A percentile compares a stretch with the other conserved stretches of the same genome.
These are phyloP conservation scores for Podilymbus podiceps DNA, from an alignment of 2,113 vertebrate genomes.

Conservation along the genomic window DNA sequence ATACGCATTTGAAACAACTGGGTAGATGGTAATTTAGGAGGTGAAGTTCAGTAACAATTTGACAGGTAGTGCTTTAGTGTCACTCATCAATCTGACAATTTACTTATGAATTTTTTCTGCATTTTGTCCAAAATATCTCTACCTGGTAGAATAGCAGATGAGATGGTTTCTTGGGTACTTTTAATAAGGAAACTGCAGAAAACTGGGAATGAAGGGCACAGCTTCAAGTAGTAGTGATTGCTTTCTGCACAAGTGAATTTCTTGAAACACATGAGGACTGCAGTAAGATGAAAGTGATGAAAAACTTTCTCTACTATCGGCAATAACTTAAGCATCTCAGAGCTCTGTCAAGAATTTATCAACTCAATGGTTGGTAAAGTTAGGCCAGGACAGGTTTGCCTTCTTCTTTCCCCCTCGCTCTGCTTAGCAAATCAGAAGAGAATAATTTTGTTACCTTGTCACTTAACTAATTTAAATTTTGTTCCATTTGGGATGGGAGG, in stretches of 20 bases:
- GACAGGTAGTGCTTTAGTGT: conserved; percentile 20
- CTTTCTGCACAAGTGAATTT: not conserved
- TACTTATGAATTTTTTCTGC: not conserved
- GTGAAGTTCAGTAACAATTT: conserved; percentile 45
- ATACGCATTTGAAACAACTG: conserved; percentile 50
- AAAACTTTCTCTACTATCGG: not conserved
- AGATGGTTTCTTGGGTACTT: conserved; percentile 22
- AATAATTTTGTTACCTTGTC: not conserved
- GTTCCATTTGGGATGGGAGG: not conserved
- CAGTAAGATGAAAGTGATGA: not conserved
- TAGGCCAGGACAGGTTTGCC: not conserved
- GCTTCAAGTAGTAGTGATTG: not conserved
- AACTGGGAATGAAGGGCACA: not conserved
- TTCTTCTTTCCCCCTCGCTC: rapidly evolving
- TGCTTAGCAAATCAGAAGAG: conserved; percentile 9
- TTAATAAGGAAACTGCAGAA: conserved; percentile 9
- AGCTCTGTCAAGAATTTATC: not conserved
- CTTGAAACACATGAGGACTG: not conserved
- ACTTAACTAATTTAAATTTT: conserved; percentile 12
- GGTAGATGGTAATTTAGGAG: conserved; percentile 44
- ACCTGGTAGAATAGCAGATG: not conserved
- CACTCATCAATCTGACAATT: not conserved
- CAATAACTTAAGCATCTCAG: not conserved
- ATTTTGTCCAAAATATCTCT: conserved; percentile 7
- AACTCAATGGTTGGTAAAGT: not conserved